These are phyloP conservation scores for Drosophila varians DNA, from an alignment of 1,140 invertebrate genomes.

Conservation along the genomic window DNA sequence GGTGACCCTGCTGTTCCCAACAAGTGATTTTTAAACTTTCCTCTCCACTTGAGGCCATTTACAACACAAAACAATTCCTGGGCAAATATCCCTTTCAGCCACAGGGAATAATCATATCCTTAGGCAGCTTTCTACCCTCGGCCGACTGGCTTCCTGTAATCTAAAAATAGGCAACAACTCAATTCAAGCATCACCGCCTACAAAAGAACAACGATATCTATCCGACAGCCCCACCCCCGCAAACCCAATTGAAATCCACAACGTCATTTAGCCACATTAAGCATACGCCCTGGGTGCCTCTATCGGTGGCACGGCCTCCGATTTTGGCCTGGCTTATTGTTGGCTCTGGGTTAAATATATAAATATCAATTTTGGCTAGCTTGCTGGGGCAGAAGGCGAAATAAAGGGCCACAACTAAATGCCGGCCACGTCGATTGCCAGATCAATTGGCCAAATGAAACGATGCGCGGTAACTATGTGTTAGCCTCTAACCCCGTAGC, in stretches of 20 bases:
- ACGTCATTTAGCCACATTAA: slow-evolving; percentile 67
- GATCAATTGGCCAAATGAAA: slow-evolving; percentile 76
- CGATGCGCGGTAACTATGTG: slow-evolving; percentile 60
- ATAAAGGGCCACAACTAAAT: slow-evolving; percentile 64
- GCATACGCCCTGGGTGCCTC: slow-evolving; percentile 56
- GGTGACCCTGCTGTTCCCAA: neutral
- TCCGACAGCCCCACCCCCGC: neutral
- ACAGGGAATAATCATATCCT: slow-evolving; percentile 22
- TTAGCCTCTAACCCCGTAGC: slow-evolving; percentile 6
- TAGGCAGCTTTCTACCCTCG: neutral
- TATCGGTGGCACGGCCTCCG: slow-evolving; percentile 15
- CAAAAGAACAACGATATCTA: slow-evolving; percentile 19
- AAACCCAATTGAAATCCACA: slow-evolving; percentile 63
- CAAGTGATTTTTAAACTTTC: neutral
- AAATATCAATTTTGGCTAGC: slow-evolving; percentile 72
- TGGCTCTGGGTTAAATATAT: slow-evolving; percentile 77
- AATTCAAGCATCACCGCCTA: slow-evolving; percentile 20
- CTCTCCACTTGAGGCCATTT: neutral
- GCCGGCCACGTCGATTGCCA: slow-evolving; percentile 66
- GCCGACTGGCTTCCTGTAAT: slow-evolving; percentile 19
- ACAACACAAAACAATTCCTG: neutral
- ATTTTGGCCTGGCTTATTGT: slow-evolving; percentile 59
- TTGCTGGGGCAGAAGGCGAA: slow-evolving; percentile 25
- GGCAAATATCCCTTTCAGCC: slow-evolving; percentile 22
- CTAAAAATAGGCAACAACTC: slow-evolving; percentile 43